These are phyloP conservation scores for Rhyacophila brunnea DNA, from an alignment of 1,140 invertebrate species.

Conservation along the genomic window DNA sequence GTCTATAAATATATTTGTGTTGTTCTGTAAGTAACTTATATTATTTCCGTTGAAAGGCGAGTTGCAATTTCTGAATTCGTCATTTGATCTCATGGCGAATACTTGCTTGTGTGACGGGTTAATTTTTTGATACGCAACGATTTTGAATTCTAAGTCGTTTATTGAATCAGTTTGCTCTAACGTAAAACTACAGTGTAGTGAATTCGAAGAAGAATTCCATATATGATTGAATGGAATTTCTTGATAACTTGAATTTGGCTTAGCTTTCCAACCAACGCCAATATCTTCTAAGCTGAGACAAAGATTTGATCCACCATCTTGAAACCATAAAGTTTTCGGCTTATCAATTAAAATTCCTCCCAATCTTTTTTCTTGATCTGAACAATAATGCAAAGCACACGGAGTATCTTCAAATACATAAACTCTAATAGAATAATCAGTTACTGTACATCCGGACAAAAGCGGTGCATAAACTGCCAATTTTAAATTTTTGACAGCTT, in stretches of 20 bases:
- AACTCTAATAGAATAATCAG: conserved; percentile 80
- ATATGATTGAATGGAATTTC: conserved; percentile 90
- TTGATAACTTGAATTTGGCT: conserved; percentile 82
- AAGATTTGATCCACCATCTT: conserved; percentile 85
- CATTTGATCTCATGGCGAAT: conserved; percentile 42
- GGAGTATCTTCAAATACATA: conserved; percentile 92
- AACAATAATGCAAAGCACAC: conserved; percentile 81
- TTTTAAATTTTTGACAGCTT: conserved; percentile 80
- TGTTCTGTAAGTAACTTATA: conserved; percentile 16
- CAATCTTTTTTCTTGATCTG: conserved; percentile 76
- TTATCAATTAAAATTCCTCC: conserved; percentile 86
- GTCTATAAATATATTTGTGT: conserved; percentile 4
- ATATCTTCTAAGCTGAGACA: conserved; percentile 85
- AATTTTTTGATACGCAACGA: conserved; percentile 52
- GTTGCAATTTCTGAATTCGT: conserved; percentile 19
- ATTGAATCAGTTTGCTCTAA: conserved; percentile 65
- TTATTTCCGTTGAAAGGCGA: conserved; percentile 1
- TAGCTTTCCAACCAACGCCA: conserved; percentile 82
- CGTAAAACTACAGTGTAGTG: conserved; percentile 84
- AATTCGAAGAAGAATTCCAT: conserved; percentile 87
- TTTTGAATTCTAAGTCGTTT: conserved; percentile 51
- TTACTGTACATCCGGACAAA: conserved; percentile 59
- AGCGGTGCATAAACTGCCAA: conserved; percentile 81
- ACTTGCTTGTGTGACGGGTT: conserved; percentile 54
- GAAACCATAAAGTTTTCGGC: conserved; percentile 81